Base-by-base conservation (phyloP, 2,797 vertebrate species). In the Agapornis canus region DNA sequence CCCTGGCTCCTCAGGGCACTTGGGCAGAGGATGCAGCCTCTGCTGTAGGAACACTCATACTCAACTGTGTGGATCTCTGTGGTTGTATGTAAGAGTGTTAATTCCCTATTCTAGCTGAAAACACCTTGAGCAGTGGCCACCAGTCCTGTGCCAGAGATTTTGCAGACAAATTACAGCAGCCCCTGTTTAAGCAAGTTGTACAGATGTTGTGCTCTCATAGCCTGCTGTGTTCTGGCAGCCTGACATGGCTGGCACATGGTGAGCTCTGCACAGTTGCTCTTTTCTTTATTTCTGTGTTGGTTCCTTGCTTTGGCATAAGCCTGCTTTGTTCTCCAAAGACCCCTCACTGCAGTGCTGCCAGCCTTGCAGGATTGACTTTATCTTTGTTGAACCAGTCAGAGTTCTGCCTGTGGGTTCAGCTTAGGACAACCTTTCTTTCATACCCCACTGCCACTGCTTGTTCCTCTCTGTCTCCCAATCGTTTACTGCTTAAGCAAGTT, bases 181-280 rank as follows among this genome's bases (percentile, higher is more conserved):
- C 48, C 3, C 16, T 20, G 29, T 45, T 52, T 8, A 15, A 3
- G 37, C 0, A 0, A 8, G 4, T 37, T 0, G 0, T 5, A 4
- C 0, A 0, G 37, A 5, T 35, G 29, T 10, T 60, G 39, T 39
- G 9, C 54, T 66, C n/a, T 77, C 37, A 5, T 35, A 60, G 61
- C 7, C 8, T 1, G 0, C 2, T 37, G 29, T 66, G 68, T 37
- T 60, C 43, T 52, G 45, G 22, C 43, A 64, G 35, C 61, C 56
- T n/a, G 57, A 25, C 37, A 21, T 0, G 0, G n/a, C 39, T 35
- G 51, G 23, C 23, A 6, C 0, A 0, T 39, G 49, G 10, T 40
- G 57, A 66, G 40, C 31, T 83, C 65, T 52, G 72, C 27, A 13
- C 61, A 21, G 29, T 26, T n/a, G 6, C 26, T 42, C 26, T 19